Percentiles rank a stretch among this genome's conserved stretches.
phyloP scores from a whole-genome alignment of 2,797 vertebrate genomes.

The Poecilia picta region DNA sequence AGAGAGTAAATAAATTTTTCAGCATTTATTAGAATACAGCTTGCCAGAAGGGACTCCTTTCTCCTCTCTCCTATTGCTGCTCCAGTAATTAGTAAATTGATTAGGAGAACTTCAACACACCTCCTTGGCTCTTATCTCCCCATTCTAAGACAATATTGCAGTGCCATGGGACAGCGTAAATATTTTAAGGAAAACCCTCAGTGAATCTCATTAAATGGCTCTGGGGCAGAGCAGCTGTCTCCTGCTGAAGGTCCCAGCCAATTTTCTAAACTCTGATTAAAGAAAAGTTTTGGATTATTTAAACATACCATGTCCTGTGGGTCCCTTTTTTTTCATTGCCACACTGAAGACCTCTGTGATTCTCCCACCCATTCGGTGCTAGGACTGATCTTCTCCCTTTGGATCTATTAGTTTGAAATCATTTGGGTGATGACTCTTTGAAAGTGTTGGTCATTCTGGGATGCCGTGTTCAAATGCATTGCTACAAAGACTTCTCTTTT shows the following conservation, averaged over 20 bases:
- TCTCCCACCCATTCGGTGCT: constrained; percentile 56
- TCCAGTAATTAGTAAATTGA: constrained; percentile 87
- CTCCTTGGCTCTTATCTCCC: constrained; percentile 83
- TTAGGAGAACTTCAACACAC: constrained; percentile 85
- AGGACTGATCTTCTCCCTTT: constrained; percentile 70
- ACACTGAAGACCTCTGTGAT: constrained; percentile 76
- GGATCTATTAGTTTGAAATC: constrained; percentile 84
- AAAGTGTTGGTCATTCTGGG: constrained; percentile 85
- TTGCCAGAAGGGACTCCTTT: constrained; percentile 82
- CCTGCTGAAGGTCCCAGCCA: constrained; percentile 81
- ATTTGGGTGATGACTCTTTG: constrained; percentile 81
- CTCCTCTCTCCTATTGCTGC: constrained; percentile 79
- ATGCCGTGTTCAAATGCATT: constrained; percentile 77
- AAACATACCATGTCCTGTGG: constrained; percentile 80
- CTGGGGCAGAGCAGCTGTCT: constrained; percentile 81
- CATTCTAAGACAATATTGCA: constrained; percentile 83
- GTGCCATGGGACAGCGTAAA: constrained; percentile 82
- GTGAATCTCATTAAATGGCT: constrained; percentile 84
- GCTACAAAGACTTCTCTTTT: constrained; percentile 86
- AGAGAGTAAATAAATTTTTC: constrained; percentile 83
- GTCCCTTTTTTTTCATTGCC: constrained; percentile 65
- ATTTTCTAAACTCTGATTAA: constrained; percentile 88
- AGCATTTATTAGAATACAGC: constrained; percentile 83
- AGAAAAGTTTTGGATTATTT: constrained; percentile 89
- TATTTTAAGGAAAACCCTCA: constrained; percentile 86